Evolutionary conservation across 53 echinoderm and acorn worm genomes (phyloP).

Genomic region (Zoroaster sp.): DNA sequence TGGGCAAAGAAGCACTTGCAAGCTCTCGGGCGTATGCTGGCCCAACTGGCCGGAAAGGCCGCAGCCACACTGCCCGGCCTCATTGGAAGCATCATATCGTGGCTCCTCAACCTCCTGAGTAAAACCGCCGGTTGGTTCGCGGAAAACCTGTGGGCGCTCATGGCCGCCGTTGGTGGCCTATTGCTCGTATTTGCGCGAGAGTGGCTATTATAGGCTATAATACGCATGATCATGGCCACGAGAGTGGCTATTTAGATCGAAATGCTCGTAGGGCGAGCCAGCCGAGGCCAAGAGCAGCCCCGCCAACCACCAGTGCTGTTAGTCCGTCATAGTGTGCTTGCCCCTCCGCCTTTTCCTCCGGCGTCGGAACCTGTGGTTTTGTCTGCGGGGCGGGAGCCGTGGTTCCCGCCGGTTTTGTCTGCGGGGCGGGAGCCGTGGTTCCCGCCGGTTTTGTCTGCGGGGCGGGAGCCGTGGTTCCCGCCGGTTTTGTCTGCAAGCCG

Average conservation of each 20-base stretch:
- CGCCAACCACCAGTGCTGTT: not conserved
- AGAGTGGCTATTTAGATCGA: too few species aligned
- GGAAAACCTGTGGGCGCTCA: not conserved
- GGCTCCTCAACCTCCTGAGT: not conserved
- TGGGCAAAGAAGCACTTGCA: conserved; percentile 3
- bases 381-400: not conserved
- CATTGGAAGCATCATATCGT: not conserved
- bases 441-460: too few species aligned
- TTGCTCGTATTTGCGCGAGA: not conserved
- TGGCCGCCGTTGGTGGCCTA: not conserved
- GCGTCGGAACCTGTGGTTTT: not conserved
- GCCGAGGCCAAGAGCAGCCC: not conserved
- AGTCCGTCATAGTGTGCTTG: not conserved
- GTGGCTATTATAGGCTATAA: not conserved
- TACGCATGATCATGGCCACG: too few species aligned
- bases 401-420: not conserved
- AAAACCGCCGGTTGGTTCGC: not conserved
- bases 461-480: too few species aligned
- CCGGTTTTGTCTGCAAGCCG: too few species aligned
- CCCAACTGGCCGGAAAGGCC: conserved; percentile 4
- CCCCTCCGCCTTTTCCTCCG: not conserved
- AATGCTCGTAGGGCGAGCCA: not conserved
- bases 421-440: too few species aligned
- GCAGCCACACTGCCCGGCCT: not conserved
- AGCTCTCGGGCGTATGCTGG: not conserved